Base-by-base conservation (phyloP, 1,140 invertebrate genomes). In the Chironomus striatipennis region DNA sequence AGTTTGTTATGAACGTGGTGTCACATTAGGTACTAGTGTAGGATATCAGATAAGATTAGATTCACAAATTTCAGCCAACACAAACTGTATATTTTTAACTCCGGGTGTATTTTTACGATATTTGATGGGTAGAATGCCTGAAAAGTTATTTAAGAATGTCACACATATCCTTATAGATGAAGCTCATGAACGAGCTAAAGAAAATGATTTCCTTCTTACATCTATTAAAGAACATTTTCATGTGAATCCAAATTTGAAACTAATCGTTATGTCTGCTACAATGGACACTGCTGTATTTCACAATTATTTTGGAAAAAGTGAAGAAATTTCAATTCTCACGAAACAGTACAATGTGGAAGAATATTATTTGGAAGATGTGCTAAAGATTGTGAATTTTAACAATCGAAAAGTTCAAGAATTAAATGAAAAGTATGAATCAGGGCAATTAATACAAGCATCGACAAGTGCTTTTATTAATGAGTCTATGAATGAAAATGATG, bases 1-100 rank as follows among this genome's bases (percentile, higher is more conserved):
- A 85, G 87, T 92, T 78, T 86, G 95, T 79, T 83, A 91, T 75
- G 96, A 99, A 83, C 86, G 96, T 24, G 90, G 90, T 75, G 96
- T 98, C 82, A 87, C 87, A 76, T 84, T 97, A 74, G 96, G 96
- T 0, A 87, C 90, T 76, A 93, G 92, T 0, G 90, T 98, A 20
- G 97, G 97, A 9, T 99, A 98, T 83, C 95, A 98, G 81, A 96
- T 99, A 77, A 87, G 95, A 67, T 80, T 96, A 12, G 92, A 95
- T 79, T 78, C 75, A 34, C 73, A 15, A 6, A 76, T 78, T 8
- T 78, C 79, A 65, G 74, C 76, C 4, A 74, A 9, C 12, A 77
- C 80, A 0, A 78, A 78, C 42, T 75, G 79, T 8, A 67, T 82
- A 0, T 82, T 76, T 47, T 78, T 80, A 0, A 80, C 81, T 7